Evolutionary conservation across 1,140 invertebrate species (phyloP), one percentile per base, ranked within the genome.

Genomic region (Lerema accius): DNA sequence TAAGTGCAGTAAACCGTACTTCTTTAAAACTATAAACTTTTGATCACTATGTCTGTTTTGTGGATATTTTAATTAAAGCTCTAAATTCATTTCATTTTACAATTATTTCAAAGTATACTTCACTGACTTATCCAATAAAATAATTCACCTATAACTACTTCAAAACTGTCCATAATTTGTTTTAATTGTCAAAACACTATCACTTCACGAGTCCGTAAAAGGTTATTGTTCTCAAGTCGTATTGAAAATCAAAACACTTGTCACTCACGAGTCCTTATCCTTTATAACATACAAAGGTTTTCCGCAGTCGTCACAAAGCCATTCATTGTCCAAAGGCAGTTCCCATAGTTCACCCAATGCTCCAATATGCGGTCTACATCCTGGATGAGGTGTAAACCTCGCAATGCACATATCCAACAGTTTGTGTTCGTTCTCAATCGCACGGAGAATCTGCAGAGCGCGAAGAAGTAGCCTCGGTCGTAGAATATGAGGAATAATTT

Each of bases 271-370:
- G 9, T 45, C 46, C 4, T 19, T 59, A 13, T 46, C 11, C 11
- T 2, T 11, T 43, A 69, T 37, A 7, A 48, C 42, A 23, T 63
- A 63, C 0, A 63, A 35, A 0, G 63, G 67, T 9, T 28, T 28
- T 10, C 63, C 53, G 9, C 67, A 69, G 9, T 65, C 40, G 4
- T 14, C 11, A n/a, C 67, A 69, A 16, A 69, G 16, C 63, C 63
- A 69, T 15, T 69, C 67, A 0, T 63, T 28, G 35, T 65, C 59
- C 15, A 16, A 11, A 15, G 67, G 67, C 7, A 69, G 42, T 32
- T 63, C 63, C 67, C 67, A 69, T 9, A 69, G 15, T 11, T 71
- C 64, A 0, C 64, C 68, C 0, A 71, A 37, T 13, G 32, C 17
- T 15, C 40, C 9, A 23, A 16, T 14, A 1, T 9, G 23, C 1